Evolutionary conservation across 2,113 vertebrate genomes (phyloP).

Genomic region (Motacilla alba): DNA sequence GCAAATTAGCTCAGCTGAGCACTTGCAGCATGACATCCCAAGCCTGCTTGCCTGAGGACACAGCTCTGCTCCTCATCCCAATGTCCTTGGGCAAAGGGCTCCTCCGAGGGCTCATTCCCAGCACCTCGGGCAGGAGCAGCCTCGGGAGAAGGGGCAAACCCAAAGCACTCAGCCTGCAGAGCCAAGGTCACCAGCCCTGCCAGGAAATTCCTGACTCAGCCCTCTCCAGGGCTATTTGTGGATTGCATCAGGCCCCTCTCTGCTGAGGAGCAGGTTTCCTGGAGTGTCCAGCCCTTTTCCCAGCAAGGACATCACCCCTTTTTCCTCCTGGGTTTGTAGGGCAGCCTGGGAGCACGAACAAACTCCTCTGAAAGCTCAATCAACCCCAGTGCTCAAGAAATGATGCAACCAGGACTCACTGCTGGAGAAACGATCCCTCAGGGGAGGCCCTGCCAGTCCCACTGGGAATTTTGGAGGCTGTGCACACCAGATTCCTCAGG

Average conservation of each 20-base stretch:
- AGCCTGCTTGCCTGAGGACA: neutral
- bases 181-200: neutral
- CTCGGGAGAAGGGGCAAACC: neutral
- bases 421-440: neutral
- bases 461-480: fast-evolving
- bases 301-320: neutral
- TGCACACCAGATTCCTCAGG: neutral
- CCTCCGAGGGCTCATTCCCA: neutral
- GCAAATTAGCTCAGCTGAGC: neutral
- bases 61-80: neutral
- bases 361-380: neutral
- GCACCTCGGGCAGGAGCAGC: fast-evolving
- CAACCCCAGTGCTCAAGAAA: neutral
- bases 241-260: neutral
- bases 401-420: neutral
- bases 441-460: fast-evolving
- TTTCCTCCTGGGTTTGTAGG: neutral
- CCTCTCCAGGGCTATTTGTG: neutral
- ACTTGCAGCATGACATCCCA: fast-evolving
- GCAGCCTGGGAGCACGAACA: neutral
- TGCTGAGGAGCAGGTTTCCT: neutral
- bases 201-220: neutral
- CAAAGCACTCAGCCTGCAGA: neutral
- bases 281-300: neutral
- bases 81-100: fast-evolving